Evolutionary conservation across 2,113 vertebrate species (phyloP), one percentile per base, ranked within the genome.

Genomic region (Pionites leucogaster): DNA sequence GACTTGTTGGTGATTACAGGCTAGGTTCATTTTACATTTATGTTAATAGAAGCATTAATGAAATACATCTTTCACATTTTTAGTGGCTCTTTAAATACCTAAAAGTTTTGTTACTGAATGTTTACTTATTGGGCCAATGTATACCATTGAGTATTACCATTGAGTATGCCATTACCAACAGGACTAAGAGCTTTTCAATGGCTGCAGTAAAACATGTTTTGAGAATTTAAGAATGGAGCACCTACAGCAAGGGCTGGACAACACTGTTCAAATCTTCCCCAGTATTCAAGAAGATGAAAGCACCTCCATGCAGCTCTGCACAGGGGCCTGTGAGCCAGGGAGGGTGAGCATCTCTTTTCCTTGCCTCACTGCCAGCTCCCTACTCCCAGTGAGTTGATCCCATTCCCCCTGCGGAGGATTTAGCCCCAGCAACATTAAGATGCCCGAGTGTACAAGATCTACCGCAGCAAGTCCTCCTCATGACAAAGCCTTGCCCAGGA

Each of bases 1-100:
- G 97, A 97, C 94, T 94, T 95, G 93, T 88, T 94, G 94, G 95
- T 79, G 92, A 97, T 98, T 98, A 97, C 97, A 96, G 95, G 63
- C 97, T 96, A 95, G 93, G 95, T 88, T 97, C 97, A 96, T 96
- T 97, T 97, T 95, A 97, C 94, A 95, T 97, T 97, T 96, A 95
- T 91, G 95, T 97, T 97, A 98, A 98, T 90, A 92, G 90, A 92
- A 90, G 80, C 93, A 96, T 97, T 98, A 98, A 97, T 97, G 96
- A 98, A 98, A 97, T 96, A 97, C 88, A 93, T 92, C 92, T 96
- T 97, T 96, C 96, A 97, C 69, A 86, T 93, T 97, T 97, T 97
- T 96, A 97, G 96, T 95, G 95, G 85, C 94, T 97, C 95, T 94
- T 91, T 97, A 95, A 97, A 95, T 96, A 97, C 90, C 96, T 97